Evolutionary conservation across 2,888 invertebrate species (phyloP).

Genomic region (Latrodectus elegans): DNA sequence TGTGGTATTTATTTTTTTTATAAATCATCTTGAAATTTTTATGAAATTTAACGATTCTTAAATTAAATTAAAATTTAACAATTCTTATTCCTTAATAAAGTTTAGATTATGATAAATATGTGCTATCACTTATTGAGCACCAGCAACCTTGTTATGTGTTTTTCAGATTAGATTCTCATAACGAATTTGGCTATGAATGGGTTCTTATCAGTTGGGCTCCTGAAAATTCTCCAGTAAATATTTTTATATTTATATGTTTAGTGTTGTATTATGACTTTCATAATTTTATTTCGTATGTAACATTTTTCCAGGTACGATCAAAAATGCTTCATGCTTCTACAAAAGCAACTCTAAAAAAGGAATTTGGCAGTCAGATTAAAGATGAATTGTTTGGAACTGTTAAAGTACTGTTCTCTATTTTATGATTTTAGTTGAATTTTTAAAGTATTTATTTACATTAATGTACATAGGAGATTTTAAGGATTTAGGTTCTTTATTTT

Average conservation of each 20-base stretch:
- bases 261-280: not conserved
- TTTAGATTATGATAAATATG: conserved; percentile 62
- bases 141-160: conserved; percentile 93
- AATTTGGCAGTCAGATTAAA: conserved; percentile 94
- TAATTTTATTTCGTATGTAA: conserved; percentile 6
- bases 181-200: conserved; percentile 90
- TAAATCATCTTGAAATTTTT: no score
- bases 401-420: conserved; percentile 77
- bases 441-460: no score
- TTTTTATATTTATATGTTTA: not conserved
- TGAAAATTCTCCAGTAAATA: conserved; percentile 84
- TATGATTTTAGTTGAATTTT: not conserved
- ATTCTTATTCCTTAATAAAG: conserved; percentile 14
- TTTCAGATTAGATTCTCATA: conserved; percentile 81
- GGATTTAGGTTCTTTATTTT: not conserved
- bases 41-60: no score
- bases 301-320: conserved; percentile 80
- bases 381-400: conserved; percentile 94
- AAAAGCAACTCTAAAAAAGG: conserved; percentile 95
- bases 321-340: conserved; percentile 99
- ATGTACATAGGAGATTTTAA: no score
- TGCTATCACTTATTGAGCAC: conserved; percentile 61
- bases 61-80: no score
- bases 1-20: no score
- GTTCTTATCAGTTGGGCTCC: conserved; percentile 95